These are phyloP conservation scores for Noctua janthina DNA, from an alignment of 2,888 invertebrate genomes.

Conservation along the genomic window DNA sequence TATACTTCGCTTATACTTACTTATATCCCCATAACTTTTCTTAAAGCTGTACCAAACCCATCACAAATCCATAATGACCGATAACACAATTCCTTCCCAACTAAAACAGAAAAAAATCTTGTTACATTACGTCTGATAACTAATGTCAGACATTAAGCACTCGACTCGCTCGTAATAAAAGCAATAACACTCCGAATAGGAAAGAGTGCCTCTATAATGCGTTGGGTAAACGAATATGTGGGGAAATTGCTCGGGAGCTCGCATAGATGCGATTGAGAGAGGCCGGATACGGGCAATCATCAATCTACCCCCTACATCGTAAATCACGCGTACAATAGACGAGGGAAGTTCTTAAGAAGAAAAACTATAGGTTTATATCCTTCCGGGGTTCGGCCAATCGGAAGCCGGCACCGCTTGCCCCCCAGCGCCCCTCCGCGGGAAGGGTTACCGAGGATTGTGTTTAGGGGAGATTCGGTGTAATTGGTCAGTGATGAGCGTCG, in stretches of 20 bases:
- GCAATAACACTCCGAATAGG: conserved; percentile 87
- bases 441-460: conserved; percentile 77
- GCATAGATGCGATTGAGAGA: conserved; percentile 82
- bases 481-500: conserved; percentile 62
- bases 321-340: conserved; percentile 90
- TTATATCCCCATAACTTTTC: not conserved
- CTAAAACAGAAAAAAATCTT: conserved; percentile 62
- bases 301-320: conserved; percentile 86
- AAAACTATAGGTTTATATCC: conserved; percentile 91
- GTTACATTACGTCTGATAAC: conserved; percentile 69
- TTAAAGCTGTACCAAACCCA: not conserved
- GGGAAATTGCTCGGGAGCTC: conserved; percentile 86
- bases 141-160: conserved; percentile 82
- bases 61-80: conserved; percentile 8
- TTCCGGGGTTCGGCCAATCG: conserved; percentile 90
- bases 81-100: conserved; percentile 24
- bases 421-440: conserved; percentile 70
- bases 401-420: conserved; percentile 77
- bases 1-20: too few species aligned
- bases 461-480: conserved; percentile 68
- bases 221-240: conserved; percentile 89
- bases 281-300: conserved; percentile 88
- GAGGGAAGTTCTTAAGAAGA: conserved; percentile 90
- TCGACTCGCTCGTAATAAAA: conserved; percentile 81
- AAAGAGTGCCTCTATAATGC: conserved; percentile 87